These are phyloP conservation scores for Philonicus albiceps DNA, from an alignment of 2,888 invertebrate species.

Conservation along the genomic window DNA sequence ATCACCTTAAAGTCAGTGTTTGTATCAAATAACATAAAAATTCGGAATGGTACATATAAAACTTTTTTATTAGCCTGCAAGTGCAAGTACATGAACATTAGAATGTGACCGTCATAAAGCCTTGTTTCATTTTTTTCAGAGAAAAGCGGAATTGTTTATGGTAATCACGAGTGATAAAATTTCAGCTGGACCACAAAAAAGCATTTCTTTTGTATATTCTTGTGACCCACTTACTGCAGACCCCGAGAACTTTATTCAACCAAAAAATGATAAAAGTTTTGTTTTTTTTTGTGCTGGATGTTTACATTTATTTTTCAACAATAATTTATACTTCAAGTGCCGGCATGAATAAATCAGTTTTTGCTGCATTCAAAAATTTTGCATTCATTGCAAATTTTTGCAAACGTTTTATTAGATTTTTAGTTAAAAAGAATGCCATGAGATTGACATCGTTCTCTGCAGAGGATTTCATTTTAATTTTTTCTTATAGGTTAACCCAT, in stretches of 20 bases:
- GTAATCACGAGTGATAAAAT: not conserved
- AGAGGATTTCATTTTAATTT: too few species aligned
- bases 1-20: not conserved
- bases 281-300: not conserved
- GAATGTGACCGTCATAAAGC: not conserved
- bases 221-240: not conserved
- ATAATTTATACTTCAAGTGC: not conserved
- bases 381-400: not conserved
- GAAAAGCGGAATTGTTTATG: not conserved
- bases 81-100: not conserved
- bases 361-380: not conserved
- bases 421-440: not conserved
- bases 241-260: not conserved
- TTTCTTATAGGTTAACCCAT: too few species aligned
- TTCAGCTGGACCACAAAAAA: not conserved
- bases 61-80: not conserved
- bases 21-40: not conserved
- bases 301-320: not conserved
- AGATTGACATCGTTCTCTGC: not conserved
- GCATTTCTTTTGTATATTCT: not conserved
- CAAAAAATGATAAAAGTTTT: not conserved
- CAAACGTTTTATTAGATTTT: not conserved
- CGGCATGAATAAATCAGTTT: not conserved
- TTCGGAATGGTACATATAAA: not conserved
- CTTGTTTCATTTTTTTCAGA: not conserved